Evolutionary conservation across 2,888 invertebrate genomes (phyloP).

Genomic region (Busseola fusca): DNA sequence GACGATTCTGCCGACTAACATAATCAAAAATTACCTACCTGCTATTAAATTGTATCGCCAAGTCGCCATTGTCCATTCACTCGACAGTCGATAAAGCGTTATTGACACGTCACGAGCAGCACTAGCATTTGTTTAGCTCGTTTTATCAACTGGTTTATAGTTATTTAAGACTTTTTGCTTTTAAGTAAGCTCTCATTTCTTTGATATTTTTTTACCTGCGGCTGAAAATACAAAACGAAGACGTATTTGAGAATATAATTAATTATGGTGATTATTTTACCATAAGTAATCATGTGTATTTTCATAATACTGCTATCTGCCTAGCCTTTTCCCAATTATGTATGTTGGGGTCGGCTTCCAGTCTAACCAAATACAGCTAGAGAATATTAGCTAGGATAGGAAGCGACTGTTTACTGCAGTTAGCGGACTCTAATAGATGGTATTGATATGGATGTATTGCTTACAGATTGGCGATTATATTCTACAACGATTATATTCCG

Average conservation of each 20-base stretch:
- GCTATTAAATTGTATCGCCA: constrained; percentile 15
- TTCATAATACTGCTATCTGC: background rate
- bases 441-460: no score
- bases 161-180: background rate
- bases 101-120: constrained; percentile 50
- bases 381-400: no score
- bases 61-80: constrained; percentile 20
- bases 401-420: no score
- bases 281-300: background rate
- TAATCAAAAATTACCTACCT: constrained; percentile 35
- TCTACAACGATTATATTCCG: no score
- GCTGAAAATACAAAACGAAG: background rate
- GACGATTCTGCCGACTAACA: background rate
- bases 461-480: no score
- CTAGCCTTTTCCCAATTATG: no score
- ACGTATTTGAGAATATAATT: background rate
- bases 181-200: constrained; percentile 6
- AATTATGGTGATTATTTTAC: background rate
- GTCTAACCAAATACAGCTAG: no score
- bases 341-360: no score
- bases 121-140: constrained; percentile 29
- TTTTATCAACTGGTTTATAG: constrained; percentile 11
- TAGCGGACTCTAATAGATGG: no score
- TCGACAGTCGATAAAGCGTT: constrained; percentile 27
- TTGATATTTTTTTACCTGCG: background rate